Base-by-base conservation (phyloP, 2,113 vertebrate genomes). In the Ptilorrhoa leucosticta region DNA sequence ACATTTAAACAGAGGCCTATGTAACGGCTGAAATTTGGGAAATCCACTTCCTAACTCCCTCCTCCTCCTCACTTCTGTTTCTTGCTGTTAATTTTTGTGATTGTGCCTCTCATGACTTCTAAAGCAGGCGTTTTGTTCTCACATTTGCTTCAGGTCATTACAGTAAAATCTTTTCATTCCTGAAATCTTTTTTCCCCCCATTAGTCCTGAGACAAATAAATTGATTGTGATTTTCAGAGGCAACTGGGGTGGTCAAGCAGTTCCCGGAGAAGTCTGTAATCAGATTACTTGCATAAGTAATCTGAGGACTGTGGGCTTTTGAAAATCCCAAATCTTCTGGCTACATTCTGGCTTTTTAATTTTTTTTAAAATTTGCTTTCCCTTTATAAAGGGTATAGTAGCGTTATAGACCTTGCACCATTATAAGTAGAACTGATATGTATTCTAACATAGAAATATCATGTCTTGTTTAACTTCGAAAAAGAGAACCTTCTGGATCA, bases 131-230 rank as follows among this genome's bases (percentile, higher is more conserved):
- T 77, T 96, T 90, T 88, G 44, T 90, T 83, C 87, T 85, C 58
- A 39, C 56, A 51, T 92, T 97, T 93, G 71, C 44, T 96, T 94
- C 83, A 92, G 65, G 60, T 96, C 79, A 93, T 90, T 94, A 92
- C 82, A 94, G 88, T 92, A 96, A 95, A 95, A 94, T 73, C 60
- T 92, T 90, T 95, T 92, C 63, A 81, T 92, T 94, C 88, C 68
- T 95, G 58, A 90, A 96, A 83, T 93, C 64, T 53, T 87, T 96
- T 88, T 87, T 40, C 4, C 9, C 48, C 15, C 82, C n/a, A 71
- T 95, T 95, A 89, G 76, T 92, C 64, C 26, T 35, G 76, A 89
- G 79, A 92, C 65, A 93, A 92, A 92, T 87, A 89, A 95, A 93
- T 90, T 73, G 75, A 84, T 87, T 95, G 51, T 83, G 85, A 94